These are phyloP conservation scores for Drosophila azteca DNA, from an alignment of 1,140 invertebrate genomes.

Conservation along the genomic window DNA sequence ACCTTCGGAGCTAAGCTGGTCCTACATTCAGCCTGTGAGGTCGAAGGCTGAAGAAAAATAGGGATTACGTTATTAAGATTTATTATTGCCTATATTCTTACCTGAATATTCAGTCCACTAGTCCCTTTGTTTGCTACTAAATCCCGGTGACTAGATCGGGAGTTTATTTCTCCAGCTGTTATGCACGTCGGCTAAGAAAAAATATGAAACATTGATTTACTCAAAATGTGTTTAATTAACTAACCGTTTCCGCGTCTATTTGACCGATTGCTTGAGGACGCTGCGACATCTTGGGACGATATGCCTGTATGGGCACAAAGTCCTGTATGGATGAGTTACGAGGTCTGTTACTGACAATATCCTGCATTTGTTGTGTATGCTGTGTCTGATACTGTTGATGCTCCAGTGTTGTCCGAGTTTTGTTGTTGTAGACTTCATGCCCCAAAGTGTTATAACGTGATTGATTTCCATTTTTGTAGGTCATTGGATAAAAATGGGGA, in stretches of 20 bases:
- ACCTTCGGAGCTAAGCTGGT: not conserved
- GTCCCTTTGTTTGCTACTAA: not conserved
- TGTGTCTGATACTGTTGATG: slow-evolving; percentile 9
- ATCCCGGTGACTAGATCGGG: not conserved
- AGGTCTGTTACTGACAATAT: slow-evolving; percentile 4
- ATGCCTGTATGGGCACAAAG: slow-evolving; percentile 70
- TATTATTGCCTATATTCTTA: not conserved
- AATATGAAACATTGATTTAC: not conserved
- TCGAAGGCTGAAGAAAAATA: not conserved
- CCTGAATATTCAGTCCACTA: slow-evolving; percentile 19
- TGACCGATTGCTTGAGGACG: not conserved
- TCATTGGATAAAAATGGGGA: not conserved
- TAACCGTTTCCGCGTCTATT: not conserved
- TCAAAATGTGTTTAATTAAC: not conserved
- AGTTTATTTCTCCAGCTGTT: not conserved
- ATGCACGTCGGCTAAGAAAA: not conserved
- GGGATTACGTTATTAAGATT: too few relatives aligned
- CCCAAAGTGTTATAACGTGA: not conserved
- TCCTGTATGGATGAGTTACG: slow-evolving; percentile 52
- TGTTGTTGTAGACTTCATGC: not conserved
- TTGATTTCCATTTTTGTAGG: slow-evolving; percentile 8
- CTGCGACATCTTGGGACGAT: slow-evolving; percentile 46
- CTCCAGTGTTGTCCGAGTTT: slow-evolving; percentile 7
- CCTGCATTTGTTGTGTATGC: not conserved
- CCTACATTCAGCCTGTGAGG: not conserved